Percentiles rank a stretch among this genome's conserved stretches.
These are phyloP conservation scores for Lontra canadensis DNA, from an alignment of 2,113 vertebrate species.

Conservation along the genomic window DNA sequence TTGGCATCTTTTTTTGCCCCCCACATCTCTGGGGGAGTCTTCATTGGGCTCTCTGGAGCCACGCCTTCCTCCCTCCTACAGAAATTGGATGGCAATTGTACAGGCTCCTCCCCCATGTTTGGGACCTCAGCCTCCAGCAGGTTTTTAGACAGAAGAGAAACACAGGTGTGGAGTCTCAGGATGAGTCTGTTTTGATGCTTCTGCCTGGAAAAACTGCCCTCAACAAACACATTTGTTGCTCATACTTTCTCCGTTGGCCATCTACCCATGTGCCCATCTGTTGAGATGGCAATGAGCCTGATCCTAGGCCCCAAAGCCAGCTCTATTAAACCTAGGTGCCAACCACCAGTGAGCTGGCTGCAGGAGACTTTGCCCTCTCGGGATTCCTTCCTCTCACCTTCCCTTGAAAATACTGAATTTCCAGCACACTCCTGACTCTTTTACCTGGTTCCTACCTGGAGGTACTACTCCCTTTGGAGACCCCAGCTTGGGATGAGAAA, in stretches of 20 bases:
- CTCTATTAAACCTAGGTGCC: slow-evolving; percentile 80
- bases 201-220: slow-evolving; percentile 82
- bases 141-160: slow-evolving; percentile 19
- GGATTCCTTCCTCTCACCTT: slow-evolving; percentile 49
- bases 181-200: slow-evolving; percentile 58
- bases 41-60: neutral
- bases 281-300: slow-evolving; percentile 79
- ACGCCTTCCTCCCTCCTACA: neutral
- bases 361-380: slow-evolving; percentile 68
- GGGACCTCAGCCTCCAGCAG: neutral
- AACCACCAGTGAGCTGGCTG: slow-evolving; percentile 65
- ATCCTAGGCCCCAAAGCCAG: slow-evolving; percentile 79
- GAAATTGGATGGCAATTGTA: neutral
- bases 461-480: neutral
- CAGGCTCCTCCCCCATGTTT: rapidly evolving
- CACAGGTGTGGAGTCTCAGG: slow-evolving; percentile 74
- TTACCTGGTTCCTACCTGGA: neutral
- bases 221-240: slow-evolving; percentile 83
- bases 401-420: neutral
- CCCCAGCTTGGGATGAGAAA: neutral
- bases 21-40: neutral
- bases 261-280: slow-evolving; percentile 82
- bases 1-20: neutral
- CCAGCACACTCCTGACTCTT: neutral
- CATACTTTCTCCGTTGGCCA: slow-evolving; percentile 83